These are phyloP conservation scores for Leptinotarsa lineolata DNA, from an alignment of 1,140 invertebrate species.

Conservation along the genomic window DNA sequence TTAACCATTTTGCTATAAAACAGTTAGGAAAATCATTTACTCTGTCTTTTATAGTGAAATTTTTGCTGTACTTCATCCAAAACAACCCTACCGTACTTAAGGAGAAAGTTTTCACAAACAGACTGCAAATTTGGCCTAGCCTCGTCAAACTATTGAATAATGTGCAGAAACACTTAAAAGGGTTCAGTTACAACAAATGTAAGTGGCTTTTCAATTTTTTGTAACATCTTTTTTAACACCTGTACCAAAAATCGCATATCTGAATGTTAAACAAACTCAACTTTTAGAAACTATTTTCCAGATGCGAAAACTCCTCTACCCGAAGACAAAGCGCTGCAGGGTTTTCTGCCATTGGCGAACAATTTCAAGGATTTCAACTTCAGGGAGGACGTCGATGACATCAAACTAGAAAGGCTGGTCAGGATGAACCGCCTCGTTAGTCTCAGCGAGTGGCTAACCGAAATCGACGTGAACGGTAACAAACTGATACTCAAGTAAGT, in stretches of 20 bases:
- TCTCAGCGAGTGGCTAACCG: conserved; percentile 59
- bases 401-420: conserved; percentile 44
- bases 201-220: conserved; percentile 40
- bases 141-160: conserved; percentile 75
- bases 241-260: too few species aligned
- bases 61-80: conserved; percentile 74
- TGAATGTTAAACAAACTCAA: not conserved
- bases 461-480: conserved; percentile 56
- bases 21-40: not conserved
- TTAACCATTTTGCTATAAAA: too few species aligned
- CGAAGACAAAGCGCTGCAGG: conserved; percentile 79
- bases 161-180: conserved; percentile 61
- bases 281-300: conserved; percentile 56
- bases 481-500: conserved; percentile 53
- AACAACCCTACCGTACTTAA: conserved; percentile 64
- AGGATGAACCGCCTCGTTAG: conserved; percentile 59
- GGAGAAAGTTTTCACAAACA: conserved; percentile 65
- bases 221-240: too few species aligned
- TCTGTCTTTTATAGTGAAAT: conserved; percentile 66
- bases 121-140: conserved; percentile 78
- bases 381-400: conserved; percentile 46
- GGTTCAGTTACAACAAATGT: conserved; percentile 59
- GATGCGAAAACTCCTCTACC: conserved; percentile 71
- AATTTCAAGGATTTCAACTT: conserved; percentile 63
- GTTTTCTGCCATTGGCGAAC: conserved; percentile 74